A percentile compares a stretch with the other conserved stretches of the same genome.
Evolutionary conservation across 1,140 invertebrate genomes (phyloP).

Genomic region (Chelonus insularis): DNA sequence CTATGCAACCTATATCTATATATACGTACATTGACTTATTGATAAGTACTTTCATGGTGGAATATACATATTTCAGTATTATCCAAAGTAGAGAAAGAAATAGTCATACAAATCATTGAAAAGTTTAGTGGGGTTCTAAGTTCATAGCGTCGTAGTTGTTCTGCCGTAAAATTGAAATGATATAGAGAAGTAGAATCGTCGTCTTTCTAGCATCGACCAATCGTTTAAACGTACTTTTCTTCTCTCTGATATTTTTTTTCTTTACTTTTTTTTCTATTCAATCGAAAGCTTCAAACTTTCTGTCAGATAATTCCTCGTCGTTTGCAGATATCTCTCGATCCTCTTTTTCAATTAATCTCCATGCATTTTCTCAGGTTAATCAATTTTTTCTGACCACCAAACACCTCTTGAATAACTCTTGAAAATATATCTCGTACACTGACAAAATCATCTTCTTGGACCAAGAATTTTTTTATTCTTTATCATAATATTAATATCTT

Average conservation of each 20-base stretch:
- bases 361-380: neutral
- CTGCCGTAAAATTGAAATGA: conserved; percentile 55
- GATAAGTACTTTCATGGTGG: neutral
- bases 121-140: conserved; percentile 42
- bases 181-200: conserved; percentile 44
- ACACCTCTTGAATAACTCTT: neutral
- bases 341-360: conserved; percentile 9
- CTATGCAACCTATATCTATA: neutral
- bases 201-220: conserved; percentile 1
- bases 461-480: too few relatives aligned
- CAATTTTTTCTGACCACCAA: conserved; percentile 5
- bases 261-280: conserved; percentile 10
- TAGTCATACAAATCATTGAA: conserved; percentile 48
- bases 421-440: neutral
- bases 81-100: neutral
- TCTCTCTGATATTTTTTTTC: conserved; percentile 14
- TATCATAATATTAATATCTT: too few relatives aligned
- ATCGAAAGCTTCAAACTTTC: conserved; percentile 9
- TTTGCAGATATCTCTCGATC: conserved; percentile 10
- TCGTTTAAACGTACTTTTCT: conserved; percentile 19
- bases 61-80: neutral
- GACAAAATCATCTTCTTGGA: too few relatives aligned
- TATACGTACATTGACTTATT: neutral
- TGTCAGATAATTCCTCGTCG: conserved; percentile 19
- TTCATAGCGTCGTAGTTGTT: conserved; percentile 41